phyloP scores from a whole-genome alignment of 2,113 vertebrate genomes.

The Eretmochelys imbricata region DNA sequence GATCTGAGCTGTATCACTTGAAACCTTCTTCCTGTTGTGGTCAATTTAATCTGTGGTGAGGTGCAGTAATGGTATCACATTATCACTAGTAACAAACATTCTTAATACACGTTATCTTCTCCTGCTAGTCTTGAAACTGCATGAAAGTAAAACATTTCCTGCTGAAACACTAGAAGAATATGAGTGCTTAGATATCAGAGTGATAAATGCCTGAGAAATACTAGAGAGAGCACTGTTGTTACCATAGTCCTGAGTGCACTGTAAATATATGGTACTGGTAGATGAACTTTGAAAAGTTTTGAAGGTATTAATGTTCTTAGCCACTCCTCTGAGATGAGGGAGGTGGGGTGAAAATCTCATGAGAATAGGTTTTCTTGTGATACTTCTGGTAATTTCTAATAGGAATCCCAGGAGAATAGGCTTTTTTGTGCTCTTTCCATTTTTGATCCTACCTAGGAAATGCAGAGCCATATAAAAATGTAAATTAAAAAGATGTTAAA shows the following conservation, averaged over 20 bases:
- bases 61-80: neutral
- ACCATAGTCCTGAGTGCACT: neutral
- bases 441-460: neutral
- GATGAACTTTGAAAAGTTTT: neutral
- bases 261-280: neutral
- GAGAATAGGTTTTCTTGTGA: neutral
- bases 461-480: conserved; percentile 4
- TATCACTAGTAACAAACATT: neutral
- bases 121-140: neutral
- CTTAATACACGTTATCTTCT: neutral
- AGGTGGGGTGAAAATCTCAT: neutral
- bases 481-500: conserved; percentile 27
- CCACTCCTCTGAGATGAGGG: neutral
- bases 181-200: neutral
- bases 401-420: neutral
- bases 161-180: neutral
- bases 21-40: neutral
- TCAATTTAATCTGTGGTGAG: conserved; percentile 16
- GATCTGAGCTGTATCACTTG: neutral
- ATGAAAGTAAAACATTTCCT: neutral
- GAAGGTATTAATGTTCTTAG: neutral
- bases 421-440: neutral
- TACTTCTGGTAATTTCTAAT: neutral
- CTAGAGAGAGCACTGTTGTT: neutral
- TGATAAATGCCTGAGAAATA: neutral